These are phyloP conservation scores for Doryteuthis pealeii DNA, from an alignment of 1,140 invertebrate species.

Conservation along the genomic window DNA sequence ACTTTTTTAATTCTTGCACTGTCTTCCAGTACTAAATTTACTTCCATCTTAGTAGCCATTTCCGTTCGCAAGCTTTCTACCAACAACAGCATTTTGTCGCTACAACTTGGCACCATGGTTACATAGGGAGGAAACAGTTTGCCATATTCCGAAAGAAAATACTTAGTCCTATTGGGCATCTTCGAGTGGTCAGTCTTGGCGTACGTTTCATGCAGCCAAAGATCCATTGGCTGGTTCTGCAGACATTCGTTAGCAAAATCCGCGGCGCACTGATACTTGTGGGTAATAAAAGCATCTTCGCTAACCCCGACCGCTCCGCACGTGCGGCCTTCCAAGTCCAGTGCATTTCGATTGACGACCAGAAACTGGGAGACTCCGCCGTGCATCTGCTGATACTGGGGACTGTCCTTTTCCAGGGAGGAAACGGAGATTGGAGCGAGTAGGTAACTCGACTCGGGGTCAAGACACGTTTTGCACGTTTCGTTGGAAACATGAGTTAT, in stretches of 20 bases:
- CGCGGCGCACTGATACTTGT: not conserved
- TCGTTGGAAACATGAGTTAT: no score
- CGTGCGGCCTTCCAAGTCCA: not conserved
- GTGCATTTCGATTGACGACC: not conserved
- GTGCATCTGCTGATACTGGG: not conserved
- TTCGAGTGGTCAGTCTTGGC: not conserved
- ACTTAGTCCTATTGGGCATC: not conserved
- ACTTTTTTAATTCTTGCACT: no score
- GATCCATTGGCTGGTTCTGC: not conserved
- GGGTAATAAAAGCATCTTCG: not conserved
- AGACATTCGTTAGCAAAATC: not conserved
- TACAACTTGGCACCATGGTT: not conserved
- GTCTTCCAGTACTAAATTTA: not conserved
- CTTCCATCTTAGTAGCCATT: not conserved
- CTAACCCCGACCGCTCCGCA: not conserved
- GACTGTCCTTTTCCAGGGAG: not conserved
- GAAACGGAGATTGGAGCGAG: not conserved
- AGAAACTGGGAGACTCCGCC: not conserved
- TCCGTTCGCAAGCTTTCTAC: not conserved
- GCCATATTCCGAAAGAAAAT: not conserved
- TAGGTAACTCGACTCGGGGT: no score
- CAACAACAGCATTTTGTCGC: not conserved
- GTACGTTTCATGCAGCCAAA: not conserved
- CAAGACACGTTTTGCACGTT: no score
- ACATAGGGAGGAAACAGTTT: not conserved